phyloP scores from a whole-genome alignment of 2,797 vertebrate species.

The Steatocranus sp. region DNA sequence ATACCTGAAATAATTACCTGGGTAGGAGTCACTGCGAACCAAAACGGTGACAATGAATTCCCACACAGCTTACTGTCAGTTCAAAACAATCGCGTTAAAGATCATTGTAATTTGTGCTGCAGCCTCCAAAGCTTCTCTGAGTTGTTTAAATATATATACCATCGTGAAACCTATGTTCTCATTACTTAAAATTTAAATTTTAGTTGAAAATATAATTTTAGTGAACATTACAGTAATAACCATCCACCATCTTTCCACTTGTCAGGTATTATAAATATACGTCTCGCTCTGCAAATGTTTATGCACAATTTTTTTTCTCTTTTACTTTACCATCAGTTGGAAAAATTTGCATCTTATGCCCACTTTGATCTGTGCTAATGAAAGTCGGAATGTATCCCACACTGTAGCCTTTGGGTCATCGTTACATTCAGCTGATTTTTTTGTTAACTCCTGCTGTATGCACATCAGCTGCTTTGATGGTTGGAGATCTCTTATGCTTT shows the following conservation, averaged over 20 bases:
- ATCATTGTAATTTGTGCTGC: constrained; percentile 20
- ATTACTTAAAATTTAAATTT: not conserved
- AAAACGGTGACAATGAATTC: constrained; percentile 25
- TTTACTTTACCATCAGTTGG: not conserved
- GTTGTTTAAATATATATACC: constrained; percentile 13
- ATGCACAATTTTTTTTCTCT: not conserved
- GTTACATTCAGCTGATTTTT: not conserved
- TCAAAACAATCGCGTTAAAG: constrained; percentile 49
- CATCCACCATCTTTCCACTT: not conserved
- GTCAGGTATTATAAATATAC: not conserved
- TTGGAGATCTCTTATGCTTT: constrained; percentile 31
- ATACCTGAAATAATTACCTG: constrained; percentile 43
- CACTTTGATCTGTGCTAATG: not conserved
- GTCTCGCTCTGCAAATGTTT: not conserved
- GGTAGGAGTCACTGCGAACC: constrained; percentile 2
- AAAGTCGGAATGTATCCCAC: not conserved
- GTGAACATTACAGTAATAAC: not conserved
- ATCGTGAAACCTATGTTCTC: not conserved
- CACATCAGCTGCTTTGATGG: constrained; percentile 41
- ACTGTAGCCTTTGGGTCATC: not conserved
- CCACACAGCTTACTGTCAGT: constrained; percentile 23
- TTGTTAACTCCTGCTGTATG: constrained; percentile 1
- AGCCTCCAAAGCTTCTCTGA: constrained; percentile 13
- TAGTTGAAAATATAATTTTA: not conserved
- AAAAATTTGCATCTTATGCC: not conserved